Evolutionary conservation across 2,888 invertebrate species (phyloP).

Genomic region (Dromius quadrimaculatus): DNA sequence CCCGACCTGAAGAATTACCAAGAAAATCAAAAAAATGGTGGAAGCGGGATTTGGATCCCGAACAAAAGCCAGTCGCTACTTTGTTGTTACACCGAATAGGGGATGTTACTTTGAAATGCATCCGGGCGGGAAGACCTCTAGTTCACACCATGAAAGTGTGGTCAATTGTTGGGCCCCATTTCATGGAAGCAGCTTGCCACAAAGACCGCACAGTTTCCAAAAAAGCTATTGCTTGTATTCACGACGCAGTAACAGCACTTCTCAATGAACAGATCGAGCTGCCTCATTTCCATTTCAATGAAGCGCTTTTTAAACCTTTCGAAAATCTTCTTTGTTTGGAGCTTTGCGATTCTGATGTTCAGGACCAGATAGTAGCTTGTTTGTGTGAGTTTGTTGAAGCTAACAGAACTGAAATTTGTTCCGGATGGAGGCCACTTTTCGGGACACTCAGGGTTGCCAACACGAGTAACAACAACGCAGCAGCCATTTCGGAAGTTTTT

Average conservation of each 20-base stretch:
- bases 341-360: slow-evolving; percentile 88
- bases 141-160: slow-evolving; percentile 93
- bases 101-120: slow-evolving; percentile 88
- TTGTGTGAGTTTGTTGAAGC: slow-evolving; percentile 97
- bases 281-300: slow-evolving; percentile 95
- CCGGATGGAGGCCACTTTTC: slow-evolving; percentile 96
- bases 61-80: slow-evolving; percentile 68
- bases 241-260: slow-evolving; percentile 89
- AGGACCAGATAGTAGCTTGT: slow-evolving; percentile 93
- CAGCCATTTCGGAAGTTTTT: slow-evolving; percentile 89
- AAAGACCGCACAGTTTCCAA: slow-evolving; percentile 90
- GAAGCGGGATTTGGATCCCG: slow-evolving; percentile 63
- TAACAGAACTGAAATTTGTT: slow-evolving; percentile 91
- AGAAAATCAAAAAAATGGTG: slow-evolving; percentile 67
- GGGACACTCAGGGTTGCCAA: slow-evolving; percentile 92
- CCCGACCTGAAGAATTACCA: slow-evolving; percentile 65
- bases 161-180: slow-evolving; percentile 92
- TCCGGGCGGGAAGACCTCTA: slow-evolving; percentile 87
- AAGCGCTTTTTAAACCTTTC: slow-evolving; percentile 93
- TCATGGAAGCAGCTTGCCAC: slow-evolving; percentile 96
- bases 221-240: slow-evolving; percentile 91
- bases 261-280: slow-evolving; percentile 89
- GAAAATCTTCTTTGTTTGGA: slow-evolving; percentile 95
- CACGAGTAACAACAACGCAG: slow-evolving; percentile 73
- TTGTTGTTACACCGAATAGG: slow-evolving; percentile 85